Base-by-base conservation (phyloP, 2,797 vertebrate genomes). In the Neosalanx taihuensis region DNA sequence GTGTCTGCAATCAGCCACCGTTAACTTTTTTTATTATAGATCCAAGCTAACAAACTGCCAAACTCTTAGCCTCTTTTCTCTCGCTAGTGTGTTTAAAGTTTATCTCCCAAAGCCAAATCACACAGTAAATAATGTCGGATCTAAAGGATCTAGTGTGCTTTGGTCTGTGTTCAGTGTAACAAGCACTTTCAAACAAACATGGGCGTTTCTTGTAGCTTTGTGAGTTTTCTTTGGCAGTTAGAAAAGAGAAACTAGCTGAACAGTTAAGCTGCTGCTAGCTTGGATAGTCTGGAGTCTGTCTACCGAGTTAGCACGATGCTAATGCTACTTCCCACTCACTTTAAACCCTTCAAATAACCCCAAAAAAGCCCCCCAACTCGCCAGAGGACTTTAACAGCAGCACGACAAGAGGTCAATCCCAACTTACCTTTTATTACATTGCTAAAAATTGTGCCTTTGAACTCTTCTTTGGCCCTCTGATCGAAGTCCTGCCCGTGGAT, bases 401-500 rank as follows among this genome's bases (percentile, higher is more conserved):
- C 7, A 20, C 23, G 65, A 3, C 0, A 3, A 0, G 1, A 0
- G 10, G 1, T 12, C 18, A 0, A 17, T 0, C 4, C 6, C 17
- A 0, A 0, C 85, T 83, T 88, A 96, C 96, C 97, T 93, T 97
- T 98, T 71, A 98, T 95, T 83, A 97, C 95, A 80, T 98, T 98
- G 86, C 96, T 97, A 89, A 92, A 98, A 87, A 98, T 97, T 63
- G 95, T 98, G 70, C 92, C 93, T 83, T 92, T 91, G 93, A 98
- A 98, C 69, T 98, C 97, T 82, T 96, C 95, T 56, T 94, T 95
- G 83, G 96, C 95, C 89, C 90, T 87, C 83, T 95, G 94, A 79
- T 98, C 96, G 94, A 96, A 98, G 89, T 98, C 96, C 87, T 95
- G 93, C 26, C 97, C 96, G 64, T 98, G 96, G 87, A 98, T 97